phyloP scores from a whole-genome alignment of 2,113 vertebrate species.

The Microcebus ravelobensis region DNA sequence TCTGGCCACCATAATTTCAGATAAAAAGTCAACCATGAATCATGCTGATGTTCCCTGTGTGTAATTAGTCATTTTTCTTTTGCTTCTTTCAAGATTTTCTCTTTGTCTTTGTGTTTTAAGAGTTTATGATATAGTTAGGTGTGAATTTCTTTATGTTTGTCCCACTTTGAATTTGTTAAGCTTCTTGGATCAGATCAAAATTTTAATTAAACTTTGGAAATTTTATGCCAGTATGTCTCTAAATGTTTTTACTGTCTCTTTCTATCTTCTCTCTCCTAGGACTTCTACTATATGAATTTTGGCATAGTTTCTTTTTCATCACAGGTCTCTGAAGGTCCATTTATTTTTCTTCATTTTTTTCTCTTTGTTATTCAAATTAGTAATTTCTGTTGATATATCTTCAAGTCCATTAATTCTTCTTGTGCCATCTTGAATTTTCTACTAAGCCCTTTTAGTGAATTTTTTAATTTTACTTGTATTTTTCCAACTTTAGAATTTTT shows the following conservation, averaged over 20 bases:
- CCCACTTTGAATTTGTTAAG: not conserved
- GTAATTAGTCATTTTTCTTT: not conserved
- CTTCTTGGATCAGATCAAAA: not conserved
- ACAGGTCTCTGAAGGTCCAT: not conserved
- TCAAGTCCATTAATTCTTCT: not conserved
- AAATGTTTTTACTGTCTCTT: not conserved
- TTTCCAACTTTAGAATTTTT: constrained; percentile 6
- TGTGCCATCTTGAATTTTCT: not conserved
- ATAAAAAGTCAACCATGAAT: not conserved
- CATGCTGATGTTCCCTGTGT: not conserved
- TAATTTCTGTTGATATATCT: not conserved
- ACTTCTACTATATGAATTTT: not conserved
- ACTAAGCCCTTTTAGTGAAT: not conserved
- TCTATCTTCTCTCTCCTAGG: not conserved
- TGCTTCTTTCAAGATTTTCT: not conserved
- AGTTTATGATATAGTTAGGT: not conserved
- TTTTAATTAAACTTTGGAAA: constrained; percentile 8
- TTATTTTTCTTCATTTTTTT: not conserved
- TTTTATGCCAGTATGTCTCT: not conserved
- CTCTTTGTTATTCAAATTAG: not conserved
- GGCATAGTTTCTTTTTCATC: not conserved
- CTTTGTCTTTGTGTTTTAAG: constrained; percentile 20
- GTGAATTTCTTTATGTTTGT: not conserved
- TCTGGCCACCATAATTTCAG: not conserved
- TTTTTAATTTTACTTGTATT: not conserved